Base-by-base conservation (phyloP, 2,888 invertebrate species). In the Mallateleia sp. region DNA sequence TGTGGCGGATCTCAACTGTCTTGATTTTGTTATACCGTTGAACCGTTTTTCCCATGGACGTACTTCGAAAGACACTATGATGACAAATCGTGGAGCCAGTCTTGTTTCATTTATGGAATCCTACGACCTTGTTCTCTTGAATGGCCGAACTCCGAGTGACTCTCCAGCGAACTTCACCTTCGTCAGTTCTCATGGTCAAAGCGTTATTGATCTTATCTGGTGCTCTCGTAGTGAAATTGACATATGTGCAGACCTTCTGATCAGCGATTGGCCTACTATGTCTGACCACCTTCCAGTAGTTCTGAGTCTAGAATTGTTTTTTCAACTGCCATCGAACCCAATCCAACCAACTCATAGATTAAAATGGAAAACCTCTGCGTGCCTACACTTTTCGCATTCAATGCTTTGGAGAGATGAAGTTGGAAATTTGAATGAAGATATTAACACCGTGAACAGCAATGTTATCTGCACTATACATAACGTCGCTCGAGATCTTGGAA, bases 161-260 rank as follows among this genome's bases (percentile, higher is more conserved):
- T 3, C 8, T 11, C 66, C 66, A 1, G 66, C 24, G 4, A 24
- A n/a, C 11, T 47, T 66, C n/a, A 66, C 66, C 5, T 66, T 47
- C 11, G n/a, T 22, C 1, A 9, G 22, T 15, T 18, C 2, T 6
- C 24, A 15, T 7, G 66, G 66, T 6, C 15, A 2, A 15, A 50
- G 66, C 25, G 66, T 66, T 2, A 66, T 66, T 15, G 66, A 66
- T 14, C 24, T 47, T 1, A 28, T 47, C 4, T 66, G 50, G 66
- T 66, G 66, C 25, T 47, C 45, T 24, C 15, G 24, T 15, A n/a
- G 24, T 24, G 66, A 15, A 3, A 11, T 47, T 25, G n/a, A n/a
- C 18, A 25, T 47, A n/a, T 28, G 45, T 2, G 18, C 22, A 24
- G 32, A 6, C 7, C 24, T 66, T 24, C 20, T 6, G 11, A 20